Conservation (phyloP, 2,797 vertebrate genomes). For the Semotilus atromaculatus region DNA sequence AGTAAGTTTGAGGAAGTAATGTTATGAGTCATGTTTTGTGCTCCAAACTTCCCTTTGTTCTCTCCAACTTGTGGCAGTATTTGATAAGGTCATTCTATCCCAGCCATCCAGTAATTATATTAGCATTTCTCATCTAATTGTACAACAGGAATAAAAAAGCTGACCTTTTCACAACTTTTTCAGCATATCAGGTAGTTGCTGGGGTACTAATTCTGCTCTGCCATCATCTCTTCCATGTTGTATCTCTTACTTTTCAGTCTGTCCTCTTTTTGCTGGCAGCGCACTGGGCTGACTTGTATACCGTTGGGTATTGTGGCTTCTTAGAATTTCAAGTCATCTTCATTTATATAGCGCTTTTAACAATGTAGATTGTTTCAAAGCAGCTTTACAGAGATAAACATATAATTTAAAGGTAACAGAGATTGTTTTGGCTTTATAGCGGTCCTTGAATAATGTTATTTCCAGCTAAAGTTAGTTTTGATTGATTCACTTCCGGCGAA, state of each 20-base stretch:
- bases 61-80: conserved; percentile 58
- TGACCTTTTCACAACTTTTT: conserved; percentile 71
- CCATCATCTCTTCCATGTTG: conserved; percentile 49
- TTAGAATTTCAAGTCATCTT: conserved; percentile 35
- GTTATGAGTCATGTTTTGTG: conserved; percentile 48
- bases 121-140: conserved; percentile 67
- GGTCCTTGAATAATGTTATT: no score
- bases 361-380: no score
- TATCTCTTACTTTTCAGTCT: conserved; percentile 28
- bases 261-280: conserved; percentile 43
- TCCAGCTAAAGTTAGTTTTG: no score
- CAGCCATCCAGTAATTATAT: conserved; percentile 63
- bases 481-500: no score
- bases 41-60: conserved; percentile 61
- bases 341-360: no score
- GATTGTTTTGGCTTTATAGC: no score
- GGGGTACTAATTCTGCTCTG: conserved; percentile 62
- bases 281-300: neutral
- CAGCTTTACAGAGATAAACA: no score
- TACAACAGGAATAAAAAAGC: conserved; percentile 62
- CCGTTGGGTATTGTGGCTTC: conserved; percentile 15
- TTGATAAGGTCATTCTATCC: conserved; percentile 73
- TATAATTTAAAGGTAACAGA: no score
- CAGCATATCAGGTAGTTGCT: conserved; percentile 52
- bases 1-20: conserved; percentile 21